These are phyloP conservation scores for Eulemur rubriventer DNA, from an alignment of 2,797 vertebrate genomes.

Conservation along the genomic window DNA sequence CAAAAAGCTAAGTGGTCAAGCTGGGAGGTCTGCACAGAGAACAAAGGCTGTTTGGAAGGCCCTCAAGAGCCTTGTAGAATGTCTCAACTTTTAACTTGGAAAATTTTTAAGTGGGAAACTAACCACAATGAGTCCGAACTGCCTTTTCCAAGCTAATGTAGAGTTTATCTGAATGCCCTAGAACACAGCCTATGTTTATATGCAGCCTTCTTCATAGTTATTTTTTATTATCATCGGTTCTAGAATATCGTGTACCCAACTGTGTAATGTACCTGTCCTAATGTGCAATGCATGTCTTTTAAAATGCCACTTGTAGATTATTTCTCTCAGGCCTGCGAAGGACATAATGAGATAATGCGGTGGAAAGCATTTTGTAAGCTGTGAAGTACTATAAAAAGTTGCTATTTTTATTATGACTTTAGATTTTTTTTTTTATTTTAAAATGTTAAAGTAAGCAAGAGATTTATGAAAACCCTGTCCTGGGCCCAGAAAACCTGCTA, in stretches of 20 bases:
- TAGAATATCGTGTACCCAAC: constrained; percentile 18
- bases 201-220: background rate
- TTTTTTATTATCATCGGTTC: background rate
- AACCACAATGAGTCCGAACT: background rate
- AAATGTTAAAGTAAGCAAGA: constrained; percentile 46
- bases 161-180: background rate
- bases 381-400: constrained; percentile 51
- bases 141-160: background rate
- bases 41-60: background rate
- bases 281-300: constrained; percentile 34
- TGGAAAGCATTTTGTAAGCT: constrained; percentile 52
- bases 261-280: constrained; percentile 57
- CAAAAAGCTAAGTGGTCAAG: background rate
- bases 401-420: constrained; percentile 60
- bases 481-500: background rate
- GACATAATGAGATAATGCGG: constrained; percentile 61
- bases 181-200: background rate
- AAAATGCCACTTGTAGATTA: constrained; percentile 62
- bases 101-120: background rate
- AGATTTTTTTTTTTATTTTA: background rate
- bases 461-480: constrained; percentile 12
- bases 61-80: background rate
- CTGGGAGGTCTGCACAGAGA: background rate
- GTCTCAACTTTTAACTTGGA: background rate
- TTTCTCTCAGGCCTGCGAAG: constrained; percentile 56